Percentiles rank a stretch among this genome's conserved stretches.
These are phyloP conservation scores for Orthosia gracilis DNA, from an alignment of 2,888 invertebrate species.

Conservation along the genomic window DNA sequence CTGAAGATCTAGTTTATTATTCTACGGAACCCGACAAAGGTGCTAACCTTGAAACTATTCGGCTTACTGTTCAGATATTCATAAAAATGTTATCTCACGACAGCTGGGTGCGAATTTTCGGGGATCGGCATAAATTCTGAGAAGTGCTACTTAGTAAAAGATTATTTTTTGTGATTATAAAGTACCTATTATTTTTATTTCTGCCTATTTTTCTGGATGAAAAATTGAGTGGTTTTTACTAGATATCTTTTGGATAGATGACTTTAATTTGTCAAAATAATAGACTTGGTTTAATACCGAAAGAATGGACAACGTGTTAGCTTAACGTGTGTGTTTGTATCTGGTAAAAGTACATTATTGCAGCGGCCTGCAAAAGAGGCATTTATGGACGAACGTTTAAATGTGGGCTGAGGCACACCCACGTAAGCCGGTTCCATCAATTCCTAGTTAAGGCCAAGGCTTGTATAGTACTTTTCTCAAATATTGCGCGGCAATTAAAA, in stretches of 20 bases:
- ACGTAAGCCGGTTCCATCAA: too few relatives aligned
- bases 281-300: not conserved
- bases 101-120: conserved; percentile 36
- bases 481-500: too few relatives aligned
- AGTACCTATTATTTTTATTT: not conserved
- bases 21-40: conserved; percentile 1
- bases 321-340: too few relatives aligned
- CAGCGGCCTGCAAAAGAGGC: too few relatives aligned
- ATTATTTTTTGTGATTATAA: not conserved
- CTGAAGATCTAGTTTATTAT: conserved; percentile 36
- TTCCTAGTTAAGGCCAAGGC: too few relatives aligned
- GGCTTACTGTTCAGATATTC: conserved; percentile 50
- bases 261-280: not conserved
- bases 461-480: too few relatives aligned
- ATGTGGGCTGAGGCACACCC: too few relatives aligned
- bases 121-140: conserved; percentile 38
- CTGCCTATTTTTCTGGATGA: not conserved
- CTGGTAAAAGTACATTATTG: too few relatives aligned
- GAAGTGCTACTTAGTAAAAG: conserved; percentile 13
- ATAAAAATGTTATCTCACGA: conserved; percentile 51
- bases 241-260: not conserved
- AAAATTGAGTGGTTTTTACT: not conserved
- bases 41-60: conserved; percentile 36
- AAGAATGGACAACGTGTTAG: too few relatives aligned
- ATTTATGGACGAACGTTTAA: too few relatives aligned